Conservation (phyloP, 2,113 vertebrate species). For the Plotosus lineatus region DNA sequence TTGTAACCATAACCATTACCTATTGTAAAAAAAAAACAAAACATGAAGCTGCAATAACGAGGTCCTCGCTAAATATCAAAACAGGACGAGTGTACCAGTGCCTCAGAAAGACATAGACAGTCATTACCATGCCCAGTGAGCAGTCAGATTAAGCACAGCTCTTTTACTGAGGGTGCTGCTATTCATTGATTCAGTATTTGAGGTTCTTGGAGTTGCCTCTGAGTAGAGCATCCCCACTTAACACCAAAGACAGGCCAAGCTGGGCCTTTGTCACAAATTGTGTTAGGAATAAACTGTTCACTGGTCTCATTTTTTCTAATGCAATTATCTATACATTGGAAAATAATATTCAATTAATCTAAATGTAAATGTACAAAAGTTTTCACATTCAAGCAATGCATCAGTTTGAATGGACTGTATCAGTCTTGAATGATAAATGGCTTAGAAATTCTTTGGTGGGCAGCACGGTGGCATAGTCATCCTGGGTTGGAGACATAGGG, state of each 20-base stretch:
- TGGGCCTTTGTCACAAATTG: neutral
- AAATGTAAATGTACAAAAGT: neutral
- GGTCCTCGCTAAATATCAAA: slow-evolving; percentile 29
- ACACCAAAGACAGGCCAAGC: neutral
- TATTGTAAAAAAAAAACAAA: too few relatives aligned
- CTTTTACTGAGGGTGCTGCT: slow-evolving; percentile 3
- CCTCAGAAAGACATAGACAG: slow-evolving; percentile 6
- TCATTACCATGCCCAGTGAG: neutral
- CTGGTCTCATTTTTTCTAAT: neutral
- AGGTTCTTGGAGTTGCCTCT: neutral
- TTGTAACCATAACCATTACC: too few relatives aligned
- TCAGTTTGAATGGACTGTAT: neutral
- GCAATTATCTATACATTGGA: neutral
- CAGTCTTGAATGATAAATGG: too few relatives aligned
- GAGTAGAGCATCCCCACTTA: neutral
- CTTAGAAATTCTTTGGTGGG: too few relatives aligned
- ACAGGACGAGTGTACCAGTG: neutral
- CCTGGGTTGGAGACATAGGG: too few relatives aligned
- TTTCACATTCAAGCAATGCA: neutral
- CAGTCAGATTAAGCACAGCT: neutral
- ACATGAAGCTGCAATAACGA: slow-evolving; percentile 1
- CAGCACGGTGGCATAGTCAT: too few relatives aligned
- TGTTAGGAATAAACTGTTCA: neutral
- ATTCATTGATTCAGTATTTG: too few relatives aligned
- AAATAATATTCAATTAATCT: neutral